phyloP scores from a whole-genome alignment of 2,888 invertebrate genomes.

The Globia sparganii region DNA sequence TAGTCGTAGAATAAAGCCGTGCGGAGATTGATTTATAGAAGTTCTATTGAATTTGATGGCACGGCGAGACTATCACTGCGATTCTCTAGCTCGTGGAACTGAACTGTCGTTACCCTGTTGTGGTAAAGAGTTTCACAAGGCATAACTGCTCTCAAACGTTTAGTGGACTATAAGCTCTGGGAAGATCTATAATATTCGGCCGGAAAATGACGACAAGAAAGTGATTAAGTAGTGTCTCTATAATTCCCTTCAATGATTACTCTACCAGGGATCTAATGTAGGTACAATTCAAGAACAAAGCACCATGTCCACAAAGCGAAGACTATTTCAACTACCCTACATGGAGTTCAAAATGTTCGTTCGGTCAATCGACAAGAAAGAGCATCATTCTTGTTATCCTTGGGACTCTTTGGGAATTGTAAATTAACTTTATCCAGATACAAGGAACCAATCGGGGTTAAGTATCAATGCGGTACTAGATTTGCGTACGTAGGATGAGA shows the following conservation, averaged over 20 bases:
- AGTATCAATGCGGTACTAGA: background rate
- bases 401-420: background rate
- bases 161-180: background rate
- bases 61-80: background rate
- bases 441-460: background rate
- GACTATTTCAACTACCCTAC: constrained; percentile 13
- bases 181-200: background rate
- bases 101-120: background rate
- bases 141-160: background rate
- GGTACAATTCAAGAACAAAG: background rate
- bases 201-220: background rate
- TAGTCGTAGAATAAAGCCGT: background rate
- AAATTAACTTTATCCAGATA: background rate
- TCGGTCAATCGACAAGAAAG: background rate
- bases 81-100: background rate
- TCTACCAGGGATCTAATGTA: background rate
- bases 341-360: background rate
- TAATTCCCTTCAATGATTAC: background rate
- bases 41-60: background rate
- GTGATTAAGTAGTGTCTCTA: background rate
- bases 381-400: background rate
- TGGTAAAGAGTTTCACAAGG: background rate
- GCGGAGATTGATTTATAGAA: background rate
- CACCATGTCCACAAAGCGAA: background rate
- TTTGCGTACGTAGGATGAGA: background rate